Evolutionary conservation across 2,888 invertebrate species (phyloP), one percentile per base, ranked within the genome.

Genomic region (Cryptocephalus primarius): DNA sequence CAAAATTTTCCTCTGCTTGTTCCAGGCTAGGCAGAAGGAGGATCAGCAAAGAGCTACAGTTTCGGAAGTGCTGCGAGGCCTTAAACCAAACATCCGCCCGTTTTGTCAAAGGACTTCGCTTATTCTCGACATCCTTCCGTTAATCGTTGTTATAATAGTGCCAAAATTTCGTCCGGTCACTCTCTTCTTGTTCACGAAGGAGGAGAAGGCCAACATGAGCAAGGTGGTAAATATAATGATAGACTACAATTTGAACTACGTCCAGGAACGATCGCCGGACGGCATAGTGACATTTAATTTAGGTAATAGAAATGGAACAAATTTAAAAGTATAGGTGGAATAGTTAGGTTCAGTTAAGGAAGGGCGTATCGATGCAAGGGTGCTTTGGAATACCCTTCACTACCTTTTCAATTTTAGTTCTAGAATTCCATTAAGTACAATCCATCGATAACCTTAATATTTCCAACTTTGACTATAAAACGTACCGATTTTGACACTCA

Each of bases 231-330:
- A 82, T 54, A 77, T 87, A 0, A 88, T 96, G 91, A 81, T 92
- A 42, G 87, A 90, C 64, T 88, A 91, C 69, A 93, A 91, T 49
- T 72, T 96, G 52, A 82, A 81, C 45, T 93, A 89, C 68, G 73
- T 80, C 1, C 95, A 95, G 68, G 84, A 88, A 49, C 80, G 85
- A 45, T 76, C 75, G 8, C 68, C 72, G 0, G 91, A 93, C 53
- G 93, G 92, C 2, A 78, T 78, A 32, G 92, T 89, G 68, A 75
- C 77, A 14, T 86, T 75, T 62, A 64, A 63, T 46, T 55, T 69
- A 63, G 69, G 68, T 68, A 55, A 51, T 52, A 46, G 10, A 12
- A 38, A n/a, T n/a, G n/a, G n/a, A n/a, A n/a, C n/a, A n/a, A n/a
- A n/a, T n/a, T 6, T 22, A 4, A 22, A 22, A 22, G 22, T 22